Base-by-base conservation (phyloP, 2,797 vertebrate species). In the Cyclura pinguis region DNA sequence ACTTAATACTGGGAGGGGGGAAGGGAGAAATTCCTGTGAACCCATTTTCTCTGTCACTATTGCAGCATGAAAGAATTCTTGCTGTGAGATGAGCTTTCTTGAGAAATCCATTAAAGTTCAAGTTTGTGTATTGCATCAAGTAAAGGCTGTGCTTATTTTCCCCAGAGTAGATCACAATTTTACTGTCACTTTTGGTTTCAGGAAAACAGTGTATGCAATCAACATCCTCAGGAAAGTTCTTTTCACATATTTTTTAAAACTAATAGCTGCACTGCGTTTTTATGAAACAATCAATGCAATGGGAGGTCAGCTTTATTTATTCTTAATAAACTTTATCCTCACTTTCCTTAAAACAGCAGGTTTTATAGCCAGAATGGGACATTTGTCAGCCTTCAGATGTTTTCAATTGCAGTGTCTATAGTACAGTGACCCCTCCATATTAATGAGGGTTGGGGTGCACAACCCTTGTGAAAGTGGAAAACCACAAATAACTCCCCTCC, bases 151-250 rank as follows among this genome's bases (percentile, higher is more conserved):
- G 0, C 84, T 93, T 73, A 6, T 87, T 90, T 80, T 95, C 93
- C 95, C 91, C 77, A 88, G 94, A 97, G 95, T 7, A 67, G 92
- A 95, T 96, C 94, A 92, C 93, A 94, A 93, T 90, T 95, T 94
- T 92, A 92, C 93, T 93, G 94, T 94, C 93, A 93, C 91, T 96
- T 93, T 84, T 91, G 91, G 83, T 91, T 94, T 87, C 76, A 80
- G 52, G 29, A n/a, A 94, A 95, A 91, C 27, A 90, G 32, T 69
- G 81, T 94, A 91, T 93, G 20, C n/a, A 78, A n/a, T 59, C 67
- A 88, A 35, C 93, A 62, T 29, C 22, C 87, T 92, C 59, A 55
- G 4, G 85, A 85, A 89, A 27, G 16, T 32, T 74, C 77, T 81
- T 32, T 74, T 78, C 78, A 42, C 64, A 76, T 27, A 27, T 78